Base-by-base conservation (phyloP, 2,797 vertebrate species). In the Syndactyla subalaris region DNA sequence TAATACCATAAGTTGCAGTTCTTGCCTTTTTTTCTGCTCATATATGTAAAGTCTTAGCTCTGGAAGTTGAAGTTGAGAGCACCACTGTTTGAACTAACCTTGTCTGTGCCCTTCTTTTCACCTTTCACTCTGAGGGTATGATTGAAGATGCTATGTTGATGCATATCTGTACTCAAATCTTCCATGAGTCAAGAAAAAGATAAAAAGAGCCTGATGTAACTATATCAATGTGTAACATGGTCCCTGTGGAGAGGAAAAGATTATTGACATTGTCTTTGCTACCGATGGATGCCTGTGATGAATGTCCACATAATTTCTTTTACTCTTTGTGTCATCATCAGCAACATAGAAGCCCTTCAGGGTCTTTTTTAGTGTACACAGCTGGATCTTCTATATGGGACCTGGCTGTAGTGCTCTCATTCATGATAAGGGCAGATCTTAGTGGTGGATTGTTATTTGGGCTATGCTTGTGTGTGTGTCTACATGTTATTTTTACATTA, bases 131-230 rank as follows among this genome's bases (percentile, higher is more conserved):
- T 26, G 61, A 78, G 14, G 23, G 7, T 46, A 22, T 48, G 48
- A 54, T 15, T 89, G 75, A 78, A 88, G 77, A 48, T 51, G 32
- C 34, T 63, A 1, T 5, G 13, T 65, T 68, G 66, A 52, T 70
- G 67, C 61, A 51, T 87, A 92, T 87, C 71, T 67, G 34, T 65
- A 23, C 46, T 74, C 45, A 82, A 68, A 70, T 74, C 72, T 91
- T 88, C 38, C 48, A 36, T 38, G 75, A 93, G 59, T 83, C 71
- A 91, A 57, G 30, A 58, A 88, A 46, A 67, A 78, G 74, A 75
- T 72, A 46, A 85, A 84, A 89, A 94, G 65, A 79, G 49, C 34
- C 75, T 77, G 32, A 70, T 82, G 79, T 93, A 83, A 80, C 81
- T 85, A 1, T 66, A 24, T 85, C 22, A 27, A 9, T 38, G 20